Evolutionary conservation across 2,113 vertebrate species (phyloP).

Genomic region (Elachura formosa): DNA sequence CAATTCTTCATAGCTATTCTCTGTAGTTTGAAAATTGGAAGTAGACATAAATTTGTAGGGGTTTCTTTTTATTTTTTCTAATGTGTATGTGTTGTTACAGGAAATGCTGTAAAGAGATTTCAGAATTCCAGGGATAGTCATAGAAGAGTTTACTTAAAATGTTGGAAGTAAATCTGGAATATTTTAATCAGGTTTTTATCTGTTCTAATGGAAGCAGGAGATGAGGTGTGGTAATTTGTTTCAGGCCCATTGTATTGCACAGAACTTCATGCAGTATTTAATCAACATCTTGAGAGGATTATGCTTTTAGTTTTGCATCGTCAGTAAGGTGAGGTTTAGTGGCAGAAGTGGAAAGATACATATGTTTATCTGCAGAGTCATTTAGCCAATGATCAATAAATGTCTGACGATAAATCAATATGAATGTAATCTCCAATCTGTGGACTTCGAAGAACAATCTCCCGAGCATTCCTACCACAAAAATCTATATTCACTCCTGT

Average conservation of each 20-base stretch:
- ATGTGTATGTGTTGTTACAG: background rate
- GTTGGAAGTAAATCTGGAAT: background rate
- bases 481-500: constrained; percentile 60
- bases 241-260: background rate
- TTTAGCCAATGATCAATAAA: constrained; percentile 67
- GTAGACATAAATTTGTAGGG: background rate
- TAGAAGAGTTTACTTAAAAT: background rate
- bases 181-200: background rate
- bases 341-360: constrained; percentile 36
- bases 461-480: constrained; percentile 53
- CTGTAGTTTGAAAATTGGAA: background rate
- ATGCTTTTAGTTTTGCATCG: background rate
- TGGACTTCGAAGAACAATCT: constrained; percentile 62
- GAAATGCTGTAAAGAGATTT: background rate
- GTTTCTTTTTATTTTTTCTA: background rate
- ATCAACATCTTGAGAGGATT: background rate
- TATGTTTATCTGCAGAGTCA: constrained; percentile 48
- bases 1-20: background rate
- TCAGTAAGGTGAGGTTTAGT: background rate
- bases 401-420: constrained; percentile 57
- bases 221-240: background rate
- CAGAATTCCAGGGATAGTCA: background rate
- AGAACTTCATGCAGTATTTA: background rate
- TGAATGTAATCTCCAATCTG: constrained; percentile 59
- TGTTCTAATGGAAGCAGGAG: background rate